phyloP scores from a whole-genome alignment of 64 coral and sea anemone species.

The Catalaphyllia jardinei region DNA sequence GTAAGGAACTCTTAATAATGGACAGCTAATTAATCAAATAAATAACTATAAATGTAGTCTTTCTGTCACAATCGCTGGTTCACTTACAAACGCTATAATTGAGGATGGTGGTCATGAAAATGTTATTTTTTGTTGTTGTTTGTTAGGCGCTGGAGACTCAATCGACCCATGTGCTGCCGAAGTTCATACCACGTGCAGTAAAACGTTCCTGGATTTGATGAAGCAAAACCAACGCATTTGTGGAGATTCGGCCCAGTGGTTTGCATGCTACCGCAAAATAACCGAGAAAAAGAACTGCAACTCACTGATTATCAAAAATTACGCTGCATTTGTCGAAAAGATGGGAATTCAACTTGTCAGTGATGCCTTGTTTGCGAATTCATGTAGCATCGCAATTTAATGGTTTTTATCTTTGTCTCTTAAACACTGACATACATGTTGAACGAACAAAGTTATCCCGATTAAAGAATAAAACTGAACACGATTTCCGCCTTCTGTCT shows the following conservation, averaged over 20 bases:
- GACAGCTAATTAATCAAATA: no score
- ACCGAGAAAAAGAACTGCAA: background rate
- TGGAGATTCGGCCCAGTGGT: background rate
- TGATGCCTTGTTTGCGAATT: background rate
- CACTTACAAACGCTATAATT: no score
- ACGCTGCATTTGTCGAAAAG: background rate
- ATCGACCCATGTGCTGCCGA: background rate
- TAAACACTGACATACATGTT: no score
- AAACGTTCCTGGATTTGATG: background rate
- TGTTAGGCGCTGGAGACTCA: background rate
- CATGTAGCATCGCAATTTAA: background rate
- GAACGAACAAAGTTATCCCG: no score
- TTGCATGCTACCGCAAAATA: background rate
- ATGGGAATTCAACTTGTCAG: background rate
- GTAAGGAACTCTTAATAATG: background rate
- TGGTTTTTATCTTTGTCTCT: background rate
- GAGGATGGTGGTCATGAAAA: background rate
- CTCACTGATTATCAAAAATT: background rate
- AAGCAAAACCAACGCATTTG: background rate
- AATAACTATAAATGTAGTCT: no score
- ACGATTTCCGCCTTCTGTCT: no score
- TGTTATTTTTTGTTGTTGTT: background rate
- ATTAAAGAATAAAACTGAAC: no score
- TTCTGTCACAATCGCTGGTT: no score
- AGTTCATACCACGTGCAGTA: background rate